A percentile compares a stretch with the other conserved stretches of the same genome.
Evolutionary conservation across 1,140 invertebrate species (phyloP).

Genomic region (Agraylea sexmaculata): DNA sequence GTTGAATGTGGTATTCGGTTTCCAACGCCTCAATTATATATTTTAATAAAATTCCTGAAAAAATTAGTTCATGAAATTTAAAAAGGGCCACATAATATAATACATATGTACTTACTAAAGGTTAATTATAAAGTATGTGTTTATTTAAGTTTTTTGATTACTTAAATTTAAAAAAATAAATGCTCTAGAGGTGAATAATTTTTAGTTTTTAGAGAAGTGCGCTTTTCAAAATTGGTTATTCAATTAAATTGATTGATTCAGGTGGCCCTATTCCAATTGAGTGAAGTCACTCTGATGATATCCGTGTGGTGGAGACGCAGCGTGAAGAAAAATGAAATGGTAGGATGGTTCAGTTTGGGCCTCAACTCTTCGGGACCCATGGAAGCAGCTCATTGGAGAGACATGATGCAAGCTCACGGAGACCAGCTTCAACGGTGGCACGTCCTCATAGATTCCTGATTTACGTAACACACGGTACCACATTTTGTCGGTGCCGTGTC

Average conservation of each 20-base stretch:
- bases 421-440: slow-evolving; percentile 41
- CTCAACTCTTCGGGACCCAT: slow-evolving; percentile 85
- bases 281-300: slow-evolving; percentile 89
- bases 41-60: slow-evolving; percentile 1
- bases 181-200: no score
- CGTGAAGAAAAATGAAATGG: slow-evolving; percentile 92
- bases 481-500: no score
- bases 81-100: no score
- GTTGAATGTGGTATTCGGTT: no score
- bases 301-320: slow-evolving; percentile 84
- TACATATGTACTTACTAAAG: no score
- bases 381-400: slow-evolving; percentile 87
- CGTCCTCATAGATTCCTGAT: slow-evolving; percentile 38
- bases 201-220: no score
- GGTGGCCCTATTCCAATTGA: slow-evolving; percentile 89
- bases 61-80: not conserved
- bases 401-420: slow-evolving; percentile 57
- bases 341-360: slow-evolving; percentile 90
- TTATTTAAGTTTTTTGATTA: not conserved
- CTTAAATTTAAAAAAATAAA: not conserved
- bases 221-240: not conserved
- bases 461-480: slow-evolving; percentile 21
- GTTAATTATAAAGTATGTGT: no score
- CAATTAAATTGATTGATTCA: slow-evolving; percentile 25
- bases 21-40: slow-evolving; percentile 1